These are phyloP conservation scores for Dysidea cf. avara DNA, from an alignment of 37 sponge, comb jelly and placozoan species.

Conservation along the genomic window DNA sequence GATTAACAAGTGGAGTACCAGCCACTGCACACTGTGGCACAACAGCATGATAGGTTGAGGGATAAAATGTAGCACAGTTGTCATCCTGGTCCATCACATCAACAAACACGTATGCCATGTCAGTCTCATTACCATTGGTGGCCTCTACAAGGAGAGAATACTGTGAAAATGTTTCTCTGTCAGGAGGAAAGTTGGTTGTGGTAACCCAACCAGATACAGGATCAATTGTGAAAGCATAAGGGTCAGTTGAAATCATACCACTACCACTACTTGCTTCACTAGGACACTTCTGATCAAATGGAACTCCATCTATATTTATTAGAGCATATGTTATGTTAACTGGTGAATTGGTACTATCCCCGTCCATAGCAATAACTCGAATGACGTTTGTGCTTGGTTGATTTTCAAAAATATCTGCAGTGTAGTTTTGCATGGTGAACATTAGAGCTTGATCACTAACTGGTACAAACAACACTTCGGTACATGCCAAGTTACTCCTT, in stretches of 20 bases:
- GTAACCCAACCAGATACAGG: not conserved
- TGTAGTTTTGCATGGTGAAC: conserved; percentile 29
- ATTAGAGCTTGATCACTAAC: no score
- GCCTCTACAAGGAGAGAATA: conserved; percentile 36
- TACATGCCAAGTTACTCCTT: conserved; percentile 33
- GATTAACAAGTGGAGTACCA: not conserved
- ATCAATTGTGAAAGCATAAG: conserved; percentile 24
- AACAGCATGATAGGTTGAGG: not conserved
- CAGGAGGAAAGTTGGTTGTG: not conserved
- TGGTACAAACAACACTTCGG: conserved; percentile 1
- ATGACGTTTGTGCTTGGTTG: not conserved
- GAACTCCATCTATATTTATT: conserved; percentile 36
- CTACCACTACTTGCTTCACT: not conserved
- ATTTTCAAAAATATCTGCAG: conserved; percentile 15
- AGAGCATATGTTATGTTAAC: conserved; percentile 8
- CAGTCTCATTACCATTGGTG: conserved; percentile 14
- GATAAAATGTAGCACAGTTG: not conserved
- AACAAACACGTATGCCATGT: not conserved
- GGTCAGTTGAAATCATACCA: not conserved
- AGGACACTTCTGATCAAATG: conserved; percentile 4
- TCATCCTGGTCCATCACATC: conserved; percentile 13
- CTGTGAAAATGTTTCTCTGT: conserved; percentile 17
- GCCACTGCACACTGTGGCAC: not conserved
- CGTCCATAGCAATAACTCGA: conserved; percentile 39
- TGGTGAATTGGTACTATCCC: conserved; percentile 29